A percentile compares a stretch with the other conserved stretches of the same genome.
These are phyloP conservation scores for Nymphicus hollandicus DNA, from an alignment of 2,113 vertebrate species.

Conservation along the genomic window DNA sequence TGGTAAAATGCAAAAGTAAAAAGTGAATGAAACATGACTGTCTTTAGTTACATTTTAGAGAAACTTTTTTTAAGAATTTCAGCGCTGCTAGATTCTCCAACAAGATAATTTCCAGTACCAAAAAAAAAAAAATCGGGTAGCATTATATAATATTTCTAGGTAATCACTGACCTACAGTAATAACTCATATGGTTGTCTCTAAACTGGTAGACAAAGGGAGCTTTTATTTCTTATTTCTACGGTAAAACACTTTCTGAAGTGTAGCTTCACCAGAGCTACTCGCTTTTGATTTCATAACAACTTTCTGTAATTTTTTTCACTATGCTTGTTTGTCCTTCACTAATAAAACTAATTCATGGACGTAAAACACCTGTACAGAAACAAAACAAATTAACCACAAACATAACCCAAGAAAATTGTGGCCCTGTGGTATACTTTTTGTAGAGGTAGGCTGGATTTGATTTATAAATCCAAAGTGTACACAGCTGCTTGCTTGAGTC, in stretches of 20 bases:
- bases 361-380: background rate
- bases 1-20: background rate
- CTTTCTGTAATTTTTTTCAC: background rate
- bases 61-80: background rate
- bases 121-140: background rate
- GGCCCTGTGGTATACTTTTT: background rate
- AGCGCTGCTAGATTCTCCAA: background rate
- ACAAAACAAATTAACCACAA: background rate
- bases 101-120: background rate
- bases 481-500: background rate
- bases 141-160: background rate
- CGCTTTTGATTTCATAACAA: background rate
- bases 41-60: background rate
- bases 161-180: background rate
- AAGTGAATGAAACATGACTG: background rate
- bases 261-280: background rate
- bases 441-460: background rate
- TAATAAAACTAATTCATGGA: conserved; percentile 13
- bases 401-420: background rate
- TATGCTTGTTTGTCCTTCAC: background rate
- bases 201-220: background rate
- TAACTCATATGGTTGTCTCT: background rate
- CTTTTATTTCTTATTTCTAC: background rate
- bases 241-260: background rate
- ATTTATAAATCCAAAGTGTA: background rate